These are phyloP conservation scores for Ciconia stormi DNA, from an alignment of 2,113 vertebrate genomes.

Conservation along the genomic window DNA sequence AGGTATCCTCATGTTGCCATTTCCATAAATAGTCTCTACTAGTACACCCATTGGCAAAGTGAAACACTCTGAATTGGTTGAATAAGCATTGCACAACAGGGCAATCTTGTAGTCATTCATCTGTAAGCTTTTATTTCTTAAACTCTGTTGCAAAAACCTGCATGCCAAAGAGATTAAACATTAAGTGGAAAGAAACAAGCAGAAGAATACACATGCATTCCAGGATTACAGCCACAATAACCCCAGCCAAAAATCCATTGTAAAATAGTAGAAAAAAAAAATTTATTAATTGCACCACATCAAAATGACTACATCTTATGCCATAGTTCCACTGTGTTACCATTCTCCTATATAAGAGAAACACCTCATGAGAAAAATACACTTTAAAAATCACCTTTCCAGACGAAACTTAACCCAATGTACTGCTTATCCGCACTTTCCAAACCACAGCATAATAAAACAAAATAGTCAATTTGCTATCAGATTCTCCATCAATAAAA, in stretches of 20 bases:
- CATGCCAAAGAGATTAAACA: neutral
- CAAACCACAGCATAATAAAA: neutral
- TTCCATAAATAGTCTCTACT: constrained; percentile 98
- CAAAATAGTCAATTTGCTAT: neutral
- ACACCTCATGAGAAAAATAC: neutral
- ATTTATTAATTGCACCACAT: neutral
- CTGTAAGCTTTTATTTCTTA: constrained; percentile 93
- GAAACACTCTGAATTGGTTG: constrained; percentile 98
- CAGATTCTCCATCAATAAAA: neutral
- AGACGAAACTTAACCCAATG: neutral
- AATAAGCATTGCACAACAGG: constrained; percentile 96
- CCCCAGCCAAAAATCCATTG: neutral
- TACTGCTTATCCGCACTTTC: neutral
- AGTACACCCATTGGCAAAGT: constrained; percentile 96
- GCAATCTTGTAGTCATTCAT: constrained; percentile 99
- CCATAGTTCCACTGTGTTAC: neutral
- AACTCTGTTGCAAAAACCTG: constrained; percentile 96
- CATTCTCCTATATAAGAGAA: neutral
- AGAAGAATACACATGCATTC: neutral
- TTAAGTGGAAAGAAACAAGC: neutral
- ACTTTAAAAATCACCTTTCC: neutral
- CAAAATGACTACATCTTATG: neutral
- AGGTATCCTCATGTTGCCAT: constrained; percentile 87
- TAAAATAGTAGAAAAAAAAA: neutral
- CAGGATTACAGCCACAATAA: neutral